Percentiles rank a stretch among this genome's conserved stretches.
Conservation (phyloP, 2,888 invertebrate species). For the Lymantria dispar region DNA sequence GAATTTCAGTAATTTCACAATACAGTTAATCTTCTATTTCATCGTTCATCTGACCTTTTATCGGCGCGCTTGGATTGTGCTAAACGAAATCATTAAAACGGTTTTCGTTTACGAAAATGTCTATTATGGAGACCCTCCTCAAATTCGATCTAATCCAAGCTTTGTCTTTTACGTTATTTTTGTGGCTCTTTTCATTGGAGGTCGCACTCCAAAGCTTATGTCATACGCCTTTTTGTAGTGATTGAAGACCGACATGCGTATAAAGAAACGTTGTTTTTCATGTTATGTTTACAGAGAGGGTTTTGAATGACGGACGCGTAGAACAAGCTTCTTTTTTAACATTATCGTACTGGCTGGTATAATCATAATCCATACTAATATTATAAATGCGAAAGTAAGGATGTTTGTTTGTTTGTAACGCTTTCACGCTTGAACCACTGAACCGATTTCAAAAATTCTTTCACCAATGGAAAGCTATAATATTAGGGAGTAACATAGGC, state of each 20-base stretch:
- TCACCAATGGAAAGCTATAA: too few relatives aligned
- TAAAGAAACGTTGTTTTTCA: slow-evolving; percentile 21
- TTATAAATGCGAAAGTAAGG: too few relatives aligned
- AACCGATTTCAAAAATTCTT: too few relatives aligned
- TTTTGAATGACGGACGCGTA: neutral
- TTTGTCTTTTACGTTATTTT: slow-evolving; percentile 48
- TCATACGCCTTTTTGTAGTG: slow-evolving; percentile 28
- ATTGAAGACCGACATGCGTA: slow-evolving; percentile 24
- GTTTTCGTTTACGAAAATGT: slow-evolving; percentile 59
- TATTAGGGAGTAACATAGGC: too few relatives aligned
- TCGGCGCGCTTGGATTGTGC: slow-evolving; percentile 33
- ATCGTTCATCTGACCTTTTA: slow-evolving; percentile 37
- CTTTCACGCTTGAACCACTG: too few relatives aligned
- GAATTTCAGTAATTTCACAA: slow-evolving; percentile 25
- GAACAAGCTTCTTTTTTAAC: neutral
- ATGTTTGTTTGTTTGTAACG: too few relatives aligned
- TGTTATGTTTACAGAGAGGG: neutral
- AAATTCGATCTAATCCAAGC: slow-evolving; percentile 53
- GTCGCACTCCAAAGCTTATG: slow-evolving; percentile 25
- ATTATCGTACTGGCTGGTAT: too few relatives aligned
- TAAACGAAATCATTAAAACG: slow-evolving; percentile 49
- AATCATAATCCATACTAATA: too few relatives aligned
- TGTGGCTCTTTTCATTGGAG: slow-evolving; percentile 28
- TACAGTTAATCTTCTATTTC: slow-evolving; percentile 34
- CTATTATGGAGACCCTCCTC: slow-evolving; percentile 60